Percentiles rank a stretch among this genome's conserved stretches.
These are phyloP conservation scores for Leucoraja ocellata DNA, from an alignment of 2,797 vertebrate genomes.

Conservation along the genomic window DNA sequence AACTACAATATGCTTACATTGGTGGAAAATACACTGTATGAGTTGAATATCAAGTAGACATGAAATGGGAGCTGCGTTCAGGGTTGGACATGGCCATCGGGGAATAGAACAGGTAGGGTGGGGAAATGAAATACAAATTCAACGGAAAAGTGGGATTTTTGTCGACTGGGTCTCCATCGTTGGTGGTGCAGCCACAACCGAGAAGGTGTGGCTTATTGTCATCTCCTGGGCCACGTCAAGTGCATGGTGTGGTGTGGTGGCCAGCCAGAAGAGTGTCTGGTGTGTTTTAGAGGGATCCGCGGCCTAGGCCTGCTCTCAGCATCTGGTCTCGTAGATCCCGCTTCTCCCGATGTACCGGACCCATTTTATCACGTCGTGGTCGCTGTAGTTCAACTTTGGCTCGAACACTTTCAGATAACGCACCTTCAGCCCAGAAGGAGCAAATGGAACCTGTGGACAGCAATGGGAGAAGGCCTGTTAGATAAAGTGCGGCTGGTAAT, in stretches of 20 bases:
- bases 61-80: slow-evolving; percentile 32
- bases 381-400: slow-evolving; percentile 99
- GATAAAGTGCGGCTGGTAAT: background rate
- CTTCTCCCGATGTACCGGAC: slow-evolving; percentile 97
- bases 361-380: slow-evolving; percentile 99
- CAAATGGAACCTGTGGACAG: slow-evolving; percentile 81
- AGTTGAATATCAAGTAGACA: slow-evolving; percentile 26
- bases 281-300: slow-evolving; percentile 12
- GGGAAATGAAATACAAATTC: slow-evolving; percentile 33
- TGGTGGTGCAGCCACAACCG: background rate
- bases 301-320: slow-evolving; percentile 60
- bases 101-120: no score
- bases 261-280: slow-evolving; percentile 25
- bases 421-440: slow-evolving; percentile 97
- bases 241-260: background rate
- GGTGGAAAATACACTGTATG: slow-evolving; percentile 37
- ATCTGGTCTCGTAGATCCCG: slow-evolving; percentile 97
- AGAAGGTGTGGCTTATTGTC: background rate
- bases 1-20: slow-evolving; percentile 44
- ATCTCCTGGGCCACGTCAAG: slow-evolving; percentile 1
- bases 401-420: slow-evolving; percentile 99
- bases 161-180: background rate
- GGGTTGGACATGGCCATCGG: background rate
- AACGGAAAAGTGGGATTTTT: slow-evolving; percentile 29
- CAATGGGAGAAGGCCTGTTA: background rate